Evolutionary conservation across 2,888 invertebrate genomes (phyloP), one percentile per base, ranked within the genome.

Genomic region (Lasius fuliginosus): DNA sequence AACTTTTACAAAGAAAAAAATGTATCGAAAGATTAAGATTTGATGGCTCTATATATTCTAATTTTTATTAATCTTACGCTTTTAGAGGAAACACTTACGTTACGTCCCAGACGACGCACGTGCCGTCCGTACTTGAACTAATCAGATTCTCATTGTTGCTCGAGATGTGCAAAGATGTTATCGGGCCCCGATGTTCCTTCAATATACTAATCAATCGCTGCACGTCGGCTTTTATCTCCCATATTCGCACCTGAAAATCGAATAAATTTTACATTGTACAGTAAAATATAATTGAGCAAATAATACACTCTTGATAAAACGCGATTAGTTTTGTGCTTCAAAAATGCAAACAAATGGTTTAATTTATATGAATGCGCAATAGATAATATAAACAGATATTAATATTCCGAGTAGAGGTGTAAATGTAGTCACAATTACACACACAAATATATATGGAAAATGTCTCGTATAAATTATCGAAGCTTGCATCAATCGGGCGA

Each of bases 101-200:
- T 30, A 99, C 95, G 93, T 99, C 98, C 99, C 99, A 99, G 86
- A 99, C 97, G 89, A 99, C 98, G 93, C 98, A 98, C 4, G 98
- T 98, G 15, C 99, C 99, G 95, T 99, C 99, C 0, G 97, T 97
- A 65, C 98, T 98, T 0, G 99, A 97, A 92, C 98, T 98, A 23
- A 98, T 97, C 0, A 98, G 98, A 94, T 98, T 98, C 0, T 96
- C 96, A 92, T 98, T 97, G 92, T 97, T 96, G 85, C 96, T 96
- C 42, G 97, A 97, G 82, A 99, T 96, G 88, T 97, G 97, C 89
- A 99, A 96, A 36, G 97, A 97, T 0, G 98, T 97, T 83, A 99
- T 97, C 0, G 98, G 97, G 12, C 98, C 98, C 93, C 98, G 97
- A 95, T 99, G 99, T 93, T 99, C 99, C 95, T 99, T 99, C 86